Evolutionary conservation across 2,888 invertebrate species (phyloP).

Genomic region (Pollenia griseotomentosa): DNA sequence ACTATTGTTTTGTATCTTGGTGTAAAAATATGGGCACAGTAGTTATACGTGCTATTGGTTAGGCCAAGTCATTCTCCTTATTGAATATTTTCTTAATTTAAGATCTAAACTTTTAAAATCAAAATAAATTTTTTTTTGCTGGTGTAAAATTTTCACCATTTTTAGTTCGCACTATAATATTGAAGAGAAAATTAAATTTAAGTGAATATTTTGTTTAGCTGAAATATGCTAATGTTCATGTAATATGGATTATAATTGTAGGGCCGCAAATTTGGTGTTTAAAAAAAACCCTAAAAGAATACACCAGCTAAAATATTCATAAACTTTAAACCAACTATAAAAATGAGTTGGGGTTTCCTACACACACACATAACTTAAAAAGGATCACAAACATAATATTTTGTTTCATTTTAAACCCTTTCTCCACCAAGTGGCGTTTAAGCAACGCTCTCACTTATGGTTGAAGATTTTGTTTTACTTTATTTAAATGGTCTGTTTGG

Average conservation of each 20-base stretch:
- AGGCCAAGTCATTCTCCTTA: too few relatives aligned
- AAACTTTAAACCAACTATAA: background rate
- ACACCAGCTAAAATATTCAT: background rate
- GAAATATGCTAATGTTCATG: slow-evolving; percentile 71
- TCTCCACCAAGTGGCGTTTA: background rate
- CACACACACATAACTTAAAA: background rate
- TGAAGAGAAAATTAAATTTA: slow-evolving; percentile 33
- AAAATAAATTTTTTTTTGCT: background rate
- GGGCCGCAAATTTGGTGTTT: slow-evolving; percentile 32
- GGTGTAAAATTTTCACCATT: background rate
- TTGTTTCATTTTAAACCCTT: background rate
- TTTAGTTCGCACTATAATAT: slow-evolving; percentile 5
- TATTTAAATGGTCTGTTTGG: background rate
- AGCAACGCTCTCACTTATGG: background rate
- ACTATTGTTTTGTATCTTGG: too few relatives aligned
- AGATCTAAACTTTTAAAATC: background rate
- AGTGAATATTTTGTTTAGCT: slow-evolving; percentile 68
- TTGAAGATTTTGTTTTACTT: background rate
- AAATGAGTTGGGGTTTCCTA: slow-evolving; percentile 10
- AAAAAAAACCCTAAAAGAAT: slow-evolving; percentile 26
- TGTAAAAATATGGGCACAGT: too few relatives aligned
- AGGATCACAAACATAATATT: background rate
- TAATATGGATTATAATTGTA: slow-evolving; percentile 36
- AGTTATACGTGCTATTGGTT: too few relatives aligned
- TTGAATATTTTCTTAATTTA: too few relatives aligned